Conservation (phyloP, 2,113 vertebrate genomes). For the Antigone vipio region DNA sequence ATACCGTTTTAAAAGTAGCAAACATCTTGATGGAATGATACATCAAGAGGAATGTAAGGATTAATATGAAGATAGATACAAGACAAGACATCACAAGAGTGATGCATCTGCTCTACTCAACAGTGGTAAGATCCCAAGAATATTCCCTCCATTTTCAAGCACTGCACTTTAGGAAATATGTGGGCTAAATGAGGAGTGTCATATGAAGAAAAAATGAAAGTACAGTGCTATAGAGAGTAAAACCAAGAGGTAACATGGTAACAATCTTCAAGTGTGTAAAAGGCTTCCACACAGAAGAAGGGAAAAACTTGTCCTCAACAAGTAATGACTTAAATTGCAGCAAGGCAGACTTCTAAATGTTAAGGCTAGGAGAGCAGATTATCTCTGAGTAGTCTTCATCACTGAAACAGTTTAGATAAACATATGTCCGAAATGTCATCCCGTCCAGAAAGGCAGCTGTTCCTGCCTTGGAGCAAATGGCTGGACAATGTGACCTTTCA, state of each 20-base stretch:
- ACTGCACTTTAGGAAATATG: background rate
- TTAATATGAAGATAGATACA: background rate
- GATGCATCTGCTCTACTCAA: background rate
- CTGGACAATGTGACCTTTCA: background rate
- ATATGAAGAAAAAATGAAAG: background rate
- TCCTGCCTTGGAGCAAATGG: background rate
- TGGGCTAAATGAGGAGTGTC: background rate
- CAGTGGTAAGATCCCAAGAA: background rate
- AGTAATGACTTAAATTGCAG: background rate
- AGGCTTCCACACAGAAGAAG: background rate
- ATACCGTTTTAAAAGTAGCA: background rate
- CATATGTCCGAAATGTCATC: background rate
- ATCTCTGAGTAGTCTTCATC: background rate
- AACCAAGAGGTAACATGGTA: background rate
- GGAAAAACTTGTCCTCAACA: background rate
- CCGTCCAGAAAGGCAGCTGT: background rate
- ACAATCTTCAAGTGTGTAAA: background rate
- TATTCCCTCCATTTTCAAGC: background rate
- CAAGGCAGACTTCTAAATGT: background rate
- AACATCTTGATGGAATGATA: background rate
- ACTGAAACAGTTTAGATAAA: background rate
- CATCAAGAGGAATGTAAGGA: background rate
- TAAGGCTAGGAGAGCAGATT: background rate
- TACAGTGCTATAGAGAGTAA: background rate
- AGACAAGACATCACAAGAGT: background rate